Evolutionary conservation across 2,888 invertebrate species (phyloP), one percentile per base, ranked within the genome.

Genomic region (Antheraea yamamai): DNA sequence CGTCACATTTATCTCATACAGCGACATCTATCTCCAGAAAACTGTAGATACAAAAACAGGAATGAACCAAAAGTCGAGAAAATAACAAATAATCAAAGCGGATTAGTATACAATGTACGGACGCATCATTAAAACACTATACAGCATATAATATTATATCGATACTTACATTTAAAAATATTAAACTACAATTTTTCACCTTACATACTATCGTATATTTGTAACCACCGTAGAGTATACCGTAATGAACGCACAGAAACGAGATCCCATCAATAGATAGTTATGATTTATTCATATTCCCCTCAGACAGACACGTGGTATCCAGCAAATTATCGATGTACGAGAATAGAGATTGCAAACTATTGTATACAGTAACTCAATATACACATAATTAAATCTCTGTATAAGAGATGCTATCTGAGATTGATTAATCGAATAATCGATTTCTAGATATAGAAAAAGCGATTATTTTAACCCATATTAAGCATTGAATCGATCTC

Each of bases 201-300:
- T 94, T 93, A 94, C 79, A 86, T 78, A 77, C 91, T 94, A 95
- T 93, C 93, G 93, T 95, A 95, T 93, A 92, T 90, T 91, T 92
- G 93, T 94, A 93, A 89, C 92, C 93, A 93, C 91, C 91, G 87
- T 89, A 66, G 79, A 70, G 18, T 70, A 70, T 70, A 66, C 64
- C 64, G 64, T 66, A 90, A 87, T 89, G 89, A 93, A 92, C 88
- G 84, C 85, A 87, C 83, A 88, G 81, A 88, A 89, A 89, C 61
- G 93, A 93, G 93, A 93, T 93, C 93, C 81, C 86, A 87, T 87
- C 91, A 85, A 88, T 89, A 87, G 88, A 85, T 88, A 88, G 88
- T 81, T 39, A 18, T 70, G 14, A 70, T 70, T 70, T 70, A 23
- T 39, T 70, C 39, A 18, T 6, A 30, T 39, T n/a, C 10, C 39